Conservation (phyloP, 1,140 invertebrate genomes). For the Drosophila ananassae region DNA sequence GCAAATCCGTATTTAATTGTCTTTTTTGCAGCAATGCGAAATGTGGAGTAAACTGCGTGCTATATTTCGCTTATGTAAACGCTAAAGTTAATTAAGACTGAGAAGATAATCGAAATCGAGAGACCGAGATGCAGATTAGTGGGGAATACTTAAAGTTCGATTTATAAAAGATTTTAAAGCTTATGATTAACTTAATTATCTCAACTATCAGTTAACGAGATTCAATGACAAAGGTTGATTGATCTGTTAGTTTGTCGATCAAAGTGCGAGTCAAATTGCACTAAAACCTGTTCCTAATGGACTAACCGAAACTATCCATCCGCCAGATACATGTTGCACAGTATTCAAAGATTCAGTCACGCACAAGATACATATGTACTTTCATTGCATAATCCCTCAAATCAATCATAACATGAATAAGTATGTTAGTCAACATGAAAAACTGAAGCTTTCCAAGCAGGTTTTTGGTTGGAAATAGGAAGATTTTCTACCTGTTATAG, state of each 20-base stretch:
- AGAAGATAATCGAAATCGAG: slow-evolving; percentile 35
- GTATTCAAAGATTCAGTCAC: slow-evolving; percentile 10
- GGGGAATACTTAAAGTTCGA: background rate
- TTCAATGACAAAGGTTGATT: slow-evolving; percentile 43
- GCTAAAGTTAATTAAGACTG: slow-evolving; percentile 50
- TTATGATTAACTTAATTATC: background rate
- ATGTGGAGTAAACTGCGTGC: slow-evolving; percentile 72
- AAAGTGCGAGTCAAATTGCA: slow-evolving; percentile 34
- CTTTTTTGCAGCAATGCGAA: slow-evolving; percentile 42
- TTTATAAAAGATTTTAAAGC: background rate
- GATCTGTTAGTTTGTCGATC: slow-evolving; percentile 18
- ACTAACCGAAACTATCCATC: background rate
- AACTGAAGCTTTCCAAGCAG: background rate
- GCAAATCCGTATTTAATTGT: slow-evolving; percentile 56
- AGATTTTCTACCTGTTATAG: too few relatives aligned
- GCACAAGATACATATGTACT: slow-evolving; percentile 23
- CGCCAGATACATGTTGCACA: slow-evolving; percentile 14
- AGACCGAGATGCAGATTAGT: background rate
- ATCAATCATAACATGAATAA: slow-evolving; percentile 30
- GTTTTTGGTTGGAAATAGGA: background rate
- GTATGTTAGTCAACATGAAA: background rate
- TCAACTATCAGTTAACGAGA: background rate
- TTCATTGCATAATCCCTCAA: slow-evolving; percentile 44
- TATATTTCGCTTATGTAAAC: slow-evolving; percentile 56
- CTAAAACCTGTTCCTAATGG: slow-evolving; percentile 48